These are phyloP conservation scores for Spinus olivaceus DNA, from an alignment of 2,797 vertebrate species.

Conservation along the genomic window DNA sequence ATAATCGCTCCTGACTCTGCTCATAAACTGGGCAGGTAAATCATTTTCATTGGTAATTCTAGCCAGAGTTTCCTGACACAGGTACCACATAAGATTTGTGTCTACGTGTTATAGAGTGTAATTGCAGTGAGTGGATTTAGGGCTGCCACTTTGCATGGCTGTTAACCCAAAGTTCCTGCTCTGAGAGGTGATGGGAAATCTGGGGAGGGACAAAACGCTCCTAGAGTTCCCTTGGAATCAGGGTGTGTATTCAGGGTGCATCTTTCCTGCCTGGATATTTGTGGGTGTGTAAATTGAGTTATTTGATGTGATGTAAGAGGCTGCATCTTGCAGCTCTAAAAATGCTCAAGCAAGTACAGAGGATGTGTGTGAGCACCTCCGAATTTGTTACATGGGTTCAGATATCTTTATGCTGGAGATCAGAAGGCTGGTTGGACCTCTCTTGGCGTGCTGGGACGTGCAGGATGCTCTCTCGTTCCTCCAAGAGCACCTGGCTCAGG, in stretches of 20 bases:
- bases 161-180: neutral
- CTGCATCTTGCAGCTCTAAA: neutral
- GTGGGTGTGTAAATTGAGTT: neutral
- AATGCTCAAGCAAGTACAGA: neutral
- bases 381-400: too few species aligned
- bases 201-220: neutral
- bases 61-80: neutral
- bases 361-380: neutral
- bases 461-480: neutral
- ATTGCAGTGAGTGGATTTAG: neutral
- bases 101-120: neutral
- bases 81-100: neutral
- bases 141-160: neutral
- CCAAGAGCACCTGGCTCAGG: fast-evolving
- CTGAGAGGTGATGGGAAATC: neutral
- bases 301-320: neutral
- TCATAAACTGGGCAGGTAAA: neutral
- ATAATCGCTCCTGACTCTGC: neutral
- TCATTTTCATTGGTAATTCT: neutral
- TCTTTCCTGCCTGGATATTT: neutral
- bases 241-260: neutral
- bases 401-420: fast-evolving
- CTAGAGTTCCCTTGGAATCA: neutral
- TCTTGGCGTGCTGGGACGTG: fast-evolving
- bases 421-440: fast-evolving